Base-by-base conservation (phyloP, 1,140 invertebrate genomes). In the Sycobia sp. region DNA sequence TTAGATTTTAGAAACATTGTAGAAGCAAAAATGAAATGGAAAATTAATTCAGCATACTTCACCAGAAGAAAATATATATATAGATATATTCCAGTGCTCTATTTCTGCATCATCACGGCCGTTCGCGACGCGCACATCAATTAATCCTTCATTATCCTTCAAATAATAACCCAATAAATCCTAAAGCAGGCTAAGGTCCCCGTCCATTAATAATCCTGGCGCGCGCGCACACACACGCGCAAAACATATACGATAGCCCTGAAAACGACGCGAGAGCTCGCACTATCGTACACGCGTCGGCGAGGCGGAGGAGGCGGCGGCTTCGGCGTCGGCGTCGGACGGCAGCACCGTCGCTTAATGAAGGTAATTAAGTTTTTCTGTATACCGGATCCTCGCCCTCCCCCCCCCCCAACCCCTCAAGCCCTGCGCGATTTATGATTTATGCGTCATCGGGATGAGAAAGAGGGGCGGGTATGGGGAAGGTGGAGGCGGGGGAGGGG, bases 291-390 rank as follows among this genome's bases (percentile, higher is more conserved):
- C 29, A 32, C 29, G 29, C 29, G 29, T 7, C 5, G 29, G 29
- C 11, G n/a, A n/a, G n/a, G 29, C 29, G 29, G 29, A 32, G 11
- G 29, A 32, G 29, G 5, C 11, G 29, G 29, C 29, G 29, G 4
- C 29, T 4, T 11, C 5, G 11, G 29, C 5, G 29, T 32, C 29
- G 5, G 22, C 22, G 13, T 10, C 1, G 8, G 39, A 62, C 66
- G 64, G 67, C 58, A 43, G 38, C 18, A 69, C 67, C 71, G 65
- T 70, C 74, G 69, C 68, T 78, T 82, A 82, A 80, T 79, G 74
- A 80, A 80, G 69, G 77, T 80, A 80, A 82, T 82, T 80, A 80
- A 78, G 78, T 82, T 82, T 81, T 80, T 80, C 74, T 77, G 72
- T 23, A 29, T 43, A 4, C 39, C 43, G 11, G 20, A 46, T 9